phyloP scores from a whole-genome alignment of 2,113 vertebrate genomes.

The Melanerpes aurifrons region DNA sequence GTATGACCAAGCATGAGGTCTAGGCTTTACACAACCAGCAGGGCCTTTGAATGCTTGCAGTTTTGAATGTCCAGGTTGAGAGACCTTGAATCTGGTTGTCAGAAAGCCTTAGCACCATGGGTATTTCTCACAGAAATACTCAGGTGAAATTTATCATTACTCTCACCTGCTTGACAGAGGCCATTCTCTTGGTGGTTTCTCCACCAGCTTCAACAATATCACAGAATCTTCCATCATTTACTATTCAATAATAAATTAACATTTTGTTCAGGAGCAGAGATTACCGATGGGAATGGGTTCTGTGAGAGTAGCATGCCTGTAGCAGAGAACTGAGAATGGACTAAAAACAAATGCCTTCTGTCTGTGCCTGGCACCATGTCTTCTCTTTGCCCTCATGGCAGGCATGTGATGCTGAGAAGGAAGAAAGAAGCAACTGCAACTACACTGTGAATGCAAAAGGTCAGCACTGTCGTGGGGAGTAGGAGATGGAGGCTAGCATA shows the following conservation, averaged over 20 bases:
- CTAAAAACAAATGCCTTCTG: slow-evolving; percentile 10
- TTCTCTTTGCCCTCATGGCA: slow-evolving; percentile 5
- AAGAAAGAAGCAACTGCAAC: background rate
- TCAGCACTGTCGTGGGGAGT: background rate
- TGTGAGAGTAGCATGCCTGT: background rate
- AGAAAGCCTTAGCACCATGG: background rate
- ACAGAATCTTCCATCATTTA: background rate
- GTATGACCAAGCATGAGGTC: background rate
- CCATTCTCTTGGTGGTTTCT: background rate
- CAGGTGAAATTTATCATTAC: background rate
- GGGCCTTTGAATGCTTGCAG: background rate
- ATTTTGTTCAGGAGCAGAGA: background rate
- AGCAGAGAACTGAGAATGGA: background rate
- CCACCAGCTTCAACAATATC: background rate
- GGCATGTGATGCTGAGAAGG: slow-evolving; percentile 12
- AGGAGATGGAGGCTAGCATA: background rate
- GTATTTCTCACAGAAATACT: background rate
- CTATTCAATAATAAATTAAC: background rate
- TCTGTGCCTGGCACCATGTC: slow-evolving; percentile 25
- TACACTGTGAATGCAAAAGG: background rate
- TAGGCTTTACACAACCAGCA: background rate
- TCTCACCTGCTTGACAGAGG: background rate
- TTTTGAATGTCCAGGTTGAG: background rate
- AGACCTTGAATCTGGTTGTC: background rate
- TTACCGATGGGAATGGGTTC: background rate